phyloP scores from a whole-genome alignment of 2,797 vertebrate genomes.

The Rachycentron canadum region DNA sequence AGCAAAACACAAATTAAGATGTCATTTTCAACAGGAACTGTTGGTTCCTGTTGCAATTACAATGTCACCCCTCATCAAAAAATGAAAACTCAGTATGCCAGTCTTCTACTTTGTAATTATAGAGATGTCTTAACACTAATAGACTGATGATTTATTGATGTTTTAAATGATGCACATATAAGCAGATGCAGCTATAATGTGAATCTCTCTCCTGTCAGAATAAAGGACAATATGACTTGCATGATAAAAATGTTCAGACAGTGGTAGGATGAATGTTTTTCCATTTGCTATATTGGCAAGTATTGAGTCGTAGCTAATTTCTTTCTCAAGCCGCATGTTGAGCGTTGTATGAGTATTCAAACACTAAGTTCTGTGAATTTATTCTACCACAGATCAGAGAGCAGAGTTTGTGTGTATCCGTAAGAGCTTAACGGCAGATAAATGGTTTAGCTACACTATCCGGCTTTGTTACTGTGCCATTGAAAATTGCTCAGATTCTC shows the following conservation, averaged over 20 bases:
- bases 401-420: conserved; percentile 44
- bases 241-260: background rate
- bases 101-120: conserved; percentile 2
- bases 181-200: background rate
- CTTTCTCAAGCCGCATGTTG: conserved; percentile 40
- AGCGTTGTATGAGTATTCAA: conserved; percentile 61
- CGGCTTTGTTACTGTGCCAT: conserved; percentile 50
- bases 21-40: background rate
- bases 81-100: background rate
- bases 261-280: background rate
- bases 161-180: conserved; percentile 18
- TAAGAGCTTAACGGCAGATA: conserved; percentile 59
- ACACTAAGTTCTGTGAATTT: conserved; percentile 68
- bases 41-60: conserved; percentile 15
- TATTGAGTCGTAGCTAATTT: conserved; percentile 35
- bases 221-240: background rate
- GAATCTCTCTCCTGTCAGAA: conserved; percentile 15
- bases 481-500: conserved; percentile 36
- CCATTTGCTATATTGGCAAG: conserved; percentile 24
- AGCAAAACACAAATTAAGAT: conserved; percentile 10
- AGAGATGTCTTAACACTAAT: conserved; percentile 1
- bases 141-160: conserved; percentile 12
- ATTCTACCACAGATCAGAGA: conserved; percentile 64
- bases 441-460: conserved; percentile 57
- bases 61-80: conserved; percentile 1